Evolutionary conservation across 2,797 vertebrate species (phyloP).

Genomic region (Falco peregrinus): DNA sequence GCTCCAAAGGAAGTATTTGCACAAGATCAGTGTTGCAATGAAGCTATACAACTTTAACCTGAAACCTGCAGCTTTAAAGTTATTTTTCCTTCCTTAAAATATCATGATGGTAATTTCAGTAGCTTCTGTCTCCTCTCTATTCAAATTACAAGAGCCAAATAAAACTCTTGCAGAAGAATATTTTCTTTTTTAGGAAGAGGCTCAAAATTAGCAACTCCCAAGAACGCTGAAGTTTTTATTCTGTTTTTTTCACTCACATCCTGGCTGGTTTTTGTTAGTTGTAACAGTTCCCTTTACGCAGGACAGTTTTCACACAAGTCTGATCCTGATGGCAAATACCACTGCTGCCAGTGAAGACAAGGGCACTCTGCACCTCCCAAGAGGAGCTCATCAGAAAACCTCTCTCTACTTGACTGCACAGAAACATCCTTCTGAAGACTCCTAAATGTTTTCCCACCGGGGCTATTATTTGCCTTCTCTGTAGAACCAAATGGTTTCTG

Average conservation of each 20-base stretch:
- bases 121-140: slow-evolving; percentile 46
- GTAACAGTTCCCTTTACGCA: neutral
- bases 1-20: slow-evolving; percentile 21
- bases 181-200: neutral
- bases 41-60: neutral
- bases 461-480: neutral
- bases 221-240: neutral
- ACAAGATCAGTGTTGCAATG: neutral
- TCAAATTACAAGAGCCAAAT: slow-evolving; percentile 33
- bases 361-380: neutral
- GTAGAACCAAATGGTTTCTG: neutral
- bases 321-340: neutral
- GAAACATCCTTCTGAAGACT: neutral
- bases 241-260: neutral
- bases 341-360: neutral
- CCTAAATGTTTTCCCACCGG: neutral
- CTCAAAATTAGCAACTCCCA: neutral
- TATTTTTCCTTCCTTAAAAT: slow-evolving; percentile 62
- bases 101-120: slow-evolving; percentile 30
- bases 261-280: neutral
- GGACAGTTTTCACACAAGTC: neutral
- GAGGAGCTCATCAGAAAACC: neutral
- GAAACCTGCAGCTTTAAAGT: slow-evolving; percentile 20
- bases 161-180: neutral
- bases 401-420: neutral